phyloP scores from a whole-genome alignment of 2,797 vertebrate genomes.

The Muscicapa striata region DNA sequence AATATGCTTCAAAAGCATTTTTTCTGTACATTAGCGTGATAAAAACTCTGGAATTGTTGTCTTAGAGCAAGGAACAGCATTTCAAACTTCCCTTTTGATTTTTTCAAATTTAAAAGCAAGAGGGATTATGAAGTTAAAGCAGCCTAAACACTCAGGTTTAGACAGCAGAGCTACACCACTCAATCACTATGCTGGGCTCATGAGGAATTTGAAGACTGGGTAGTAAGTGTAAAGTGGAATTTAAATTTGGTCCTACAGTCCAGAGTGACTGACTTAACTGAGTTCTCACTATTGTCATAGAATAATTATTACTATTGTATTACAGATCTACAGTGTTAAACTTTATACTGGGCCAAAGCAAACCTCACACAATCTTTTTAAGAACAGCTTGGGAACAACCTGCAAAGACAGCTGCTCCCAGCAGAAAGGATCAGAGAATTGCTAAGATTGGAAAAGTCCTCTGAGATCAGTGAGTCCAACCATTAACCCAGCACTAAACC shows the following conservation, averaged over 20 bases:
- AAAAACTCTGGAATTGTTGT: neutral
- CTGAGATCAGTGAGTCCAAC: neutral
- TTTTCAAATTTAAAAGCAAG: neutral
- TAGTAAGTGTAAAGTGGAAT: neutral
- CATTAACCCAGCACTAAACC: neutral
- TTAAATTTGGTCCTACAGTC: neutral
- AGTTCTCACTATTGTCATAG: neutral
- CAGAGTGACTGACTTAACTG: fast-evolving
- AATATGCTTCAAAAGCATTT: neutral
- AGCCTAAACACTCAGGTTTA: neutral
- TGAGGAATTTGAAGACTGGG: neutral
- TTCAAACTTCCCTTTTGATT: neutral
- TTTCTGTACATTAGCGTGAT: neutral
- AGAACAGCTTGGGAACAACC: neutral
- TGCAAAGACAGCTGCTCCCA: neutral
- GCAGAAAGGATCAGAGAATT: neutral
- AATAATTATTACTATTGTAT: neutral
- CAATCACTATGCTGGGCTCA: neutral
- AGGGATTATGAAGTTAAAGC: neutral
- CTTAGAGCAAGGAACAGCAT: neutral
- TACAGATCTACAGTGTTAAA: neutral
- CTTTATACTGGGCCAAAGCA: neutral
- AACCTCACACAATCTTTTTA: neutral
- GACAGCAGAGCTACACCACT: neutral
- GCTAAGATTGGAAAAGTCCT: neutral